Percentiles rank a stretch among this genome's conserved stretches.
phyloP scores from a whole-genome alignment of 2,797 vertebrate genomes.

The Ciconia nigra region DNA sequence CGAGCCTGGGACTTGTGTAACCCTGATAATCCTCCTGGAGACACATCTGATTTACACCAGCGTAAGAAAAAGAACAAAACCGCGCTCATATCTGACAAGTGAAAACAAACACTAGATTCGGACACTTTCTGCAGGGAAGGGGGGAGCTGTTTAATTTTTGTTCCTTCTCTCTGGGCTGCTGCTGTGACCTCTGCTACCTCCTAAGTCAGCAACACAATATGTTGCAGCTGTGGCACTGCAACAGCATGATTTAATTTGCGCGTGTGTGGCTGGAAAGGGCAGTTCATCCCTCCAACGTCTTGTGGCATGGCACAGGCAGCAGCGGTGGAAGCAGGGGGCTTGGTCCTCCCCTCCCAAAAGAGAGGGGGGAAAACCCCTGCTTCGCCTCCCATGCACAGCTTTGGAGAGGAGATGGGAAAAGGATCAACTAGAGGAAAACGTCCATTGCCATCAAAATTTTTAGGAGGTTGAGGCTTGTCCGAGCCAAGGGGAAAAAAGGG shows the following conservation, averaged over 20 bases:
- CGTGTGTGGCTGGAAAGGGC: constrained; percentile 33
- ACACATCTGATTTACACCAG: not conserved
- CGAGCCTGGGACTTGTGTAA: not conserved
- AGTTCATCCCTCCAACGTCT: constrained; percentile 8
- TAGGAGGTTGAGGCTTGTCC: not conserved
- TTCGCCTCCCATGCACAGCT: not conserved
- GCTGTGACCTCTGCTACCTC: constrained; percentile 56
- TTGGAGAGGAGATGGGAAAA: not conserved
- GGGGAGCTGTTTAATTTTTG: constrained; percentile 10
- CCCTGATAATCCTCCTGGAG: not conserved
- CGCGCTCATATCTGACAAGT: not conserved
- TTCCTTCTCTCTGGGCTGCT: constrained; percentile 32
- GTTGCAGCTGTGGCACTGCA: constrained; percentile 44
- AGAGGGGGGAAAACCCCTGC: not conserved
- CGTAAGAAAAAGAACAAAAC: not conserved
- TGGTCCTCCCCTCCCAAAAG: not conserved
- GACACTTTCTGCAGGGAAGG: constrained; percentile 7
- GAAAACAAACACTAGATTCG: constrained; percentile 50
- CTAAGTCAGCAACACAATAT: constrained; percentile 26
- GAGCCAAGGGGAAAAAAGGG: not conserved
- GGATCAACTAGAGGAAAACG: not conserved
- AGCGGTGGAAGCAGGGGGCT: not conserved
- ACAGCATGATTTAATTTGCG: constrained; percentile 30
- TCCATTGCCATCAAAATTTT: not conserved
- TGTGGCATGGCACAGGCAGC: not conserved